Conservation (phyloP, 2,888 invertebrate species). For the Galeruca laticollis region DNA sequence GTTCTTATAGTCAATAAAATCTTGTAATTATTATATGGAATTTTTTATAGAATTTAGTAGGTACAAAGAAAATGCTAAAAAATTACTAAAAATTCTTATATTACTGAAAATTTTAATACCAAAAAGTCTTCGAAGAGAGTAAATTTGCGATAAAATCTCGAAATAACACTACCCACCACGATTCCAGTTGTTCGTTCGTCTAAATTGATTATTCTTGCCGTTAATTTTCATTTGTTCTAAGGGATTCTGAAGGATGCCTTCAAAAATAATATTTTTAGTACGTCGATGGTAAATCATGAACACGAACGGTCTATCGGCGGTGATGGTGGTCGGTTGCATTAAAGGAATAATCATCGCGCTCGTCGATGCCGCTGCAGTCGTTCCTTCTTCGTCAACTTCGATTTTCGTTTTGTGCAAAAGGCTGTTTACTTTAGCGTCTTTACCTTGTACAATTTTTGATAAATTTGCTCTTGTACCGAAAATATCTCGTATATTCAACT, state of each 20-base stretch:
- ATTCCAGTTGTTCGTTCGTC: too few relatives aligned
- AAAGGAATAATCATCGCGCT: slow-evolving; percentile 73
- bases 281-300: slow-evolving; percentile 74
- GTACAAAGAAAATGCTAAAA: too few relatives aligned
- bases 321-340: slow-evolving; percentile 69
- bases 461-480: slow-evolving; percentile 72
- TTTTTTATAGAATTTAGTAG: too few relatives aligned
- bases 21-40: too few relatives aligned
- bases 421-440: slow-evolving; percentile 67
- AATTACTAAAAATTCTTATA: too few relatives aligned
- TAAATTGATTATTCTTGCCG: too few relatives aligned
- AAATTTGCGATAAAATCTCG: too few relatives aligned
- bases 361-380: slow-evolving; percentile 75
- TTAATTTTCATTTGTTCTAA: slow-evolving; percentile 16
- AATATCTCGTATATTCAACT: slow-evolving; percentile 73
- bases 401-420: slow-evolving; percentile 75
- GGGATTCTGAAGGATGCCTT: slow-evolving; percentile 73
- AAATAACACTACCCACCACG: too few relatives aligned
- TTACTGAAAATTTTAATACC: too few relatives aligned
- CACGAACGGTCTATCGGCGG: slow-evolving; percentile 74
- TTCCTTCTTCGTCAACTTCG: slow-evolving; percentile 76
- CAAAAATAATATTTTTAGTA: slow-evolving; percentile 72
- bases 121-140: too few relatives aligned
- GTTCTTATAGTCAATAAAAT: too few relatives aligned
- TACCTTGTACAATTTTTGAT: slow-evolving; percentile 68